Percentiles rank a stretch among this genome's conserved stretches.
Conservation (phyloP, 2,888 invertebrate genomes). For the Lucinisca nassula region DNA sequence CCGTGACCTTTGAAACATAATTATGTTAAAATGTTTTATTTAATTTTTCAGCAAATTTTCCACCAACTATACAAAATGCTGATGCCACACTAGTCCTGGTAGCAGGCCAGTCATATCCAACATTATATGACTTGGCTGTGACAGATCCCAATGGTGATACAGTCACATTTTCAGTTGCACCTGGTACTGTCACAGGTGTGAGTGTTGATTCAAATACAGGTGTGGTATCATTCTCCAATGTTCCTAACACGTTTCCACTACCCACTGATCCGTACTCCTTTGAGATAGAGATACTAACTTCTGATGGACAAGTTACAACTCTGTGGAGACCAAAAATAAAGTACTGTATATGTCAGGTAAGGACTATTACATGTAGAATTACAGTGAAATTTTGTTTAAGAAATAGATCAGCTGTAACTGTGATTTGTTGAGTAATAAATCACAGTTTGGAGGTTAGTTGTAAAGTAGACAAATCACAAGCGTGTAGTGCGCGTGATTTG, state of each 20-base stretch:
- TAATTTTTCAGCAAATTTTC: slow-evolving; percentile 67
- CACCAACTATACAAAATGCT: slow-evolving; percentile 57
- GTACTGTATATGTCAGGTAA: slow-evolving; percentile 74
- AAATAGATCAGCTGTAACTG: too few relatives aligned
- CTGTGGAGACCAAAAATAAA: slow-evolving; percentile 69
- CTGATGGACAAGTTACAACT: slow-evolving; percentile 68
- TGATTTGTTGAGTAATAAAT: too few relatives aligned
- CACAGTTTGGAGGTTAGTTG: too few relatives aligned
- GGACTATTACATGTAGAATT: too few relatives aligned
- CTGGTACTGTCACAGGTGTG: slow-evolving; percentile 63
- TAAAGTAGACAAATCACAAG: too few relatives aligned
- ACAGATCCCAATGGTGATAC: slow-evolving; percentile 71
- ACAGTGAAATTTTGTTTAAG: too few relatives aligned
- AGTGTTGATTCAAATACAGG: slow-evolving; percentile 50
- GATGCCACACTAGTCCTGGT: slow-evolving; percentile 62
- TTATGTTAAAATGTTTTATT: not conserved
- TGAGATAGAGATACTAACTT: slow-evolving; percentile 54
- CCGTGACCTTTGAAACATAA: too few relatives aligned
- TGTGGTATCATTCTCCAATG: slow-evolving; percentile 59
- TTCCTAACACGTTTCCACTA: slow-evolving; percentile 54
- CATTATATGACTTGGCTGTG: slow-evolving; percentile 55
- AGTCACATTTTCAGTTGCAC: slow-evolving; percentile 54
- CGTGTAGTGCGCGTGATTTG: too few relatives aligned
- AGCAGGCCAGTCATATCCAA: slow-evolving; percentile 58
- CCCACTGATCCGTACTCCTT: slow-evolving; percentile 18